These are phyloP conservation scores for Zophobas atratus DNA, from an alignment of 1,140 invertebrate species.

Conservation along the genomic window DNA sequence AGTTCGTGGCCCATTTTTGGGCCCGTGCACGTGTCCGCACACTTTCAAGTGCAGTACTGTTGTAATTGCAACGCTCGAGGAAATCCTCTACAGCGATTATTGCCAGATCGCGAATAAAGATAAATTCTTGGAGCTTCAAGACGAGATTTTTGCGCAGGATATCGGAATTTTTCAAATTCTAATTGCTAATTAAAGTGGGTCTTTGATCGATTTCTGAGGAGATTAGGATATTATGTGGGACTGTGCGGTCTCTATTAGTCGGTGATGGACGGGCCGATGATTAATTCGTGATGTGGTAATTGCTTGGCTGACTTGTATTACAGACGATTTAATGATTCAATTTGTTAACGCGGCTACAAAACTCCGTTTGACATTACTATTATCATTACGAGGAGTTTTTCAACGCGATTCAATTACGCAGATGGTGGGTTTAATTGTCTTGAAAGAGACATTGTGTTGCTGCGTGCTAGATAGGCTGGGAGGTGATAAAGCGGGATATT, in stretches of 20 bases:
- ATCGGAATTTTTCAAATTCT: conserved; percentile 24
- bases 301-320: conserved; percentile 33
- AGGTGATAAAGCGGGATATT: conserved; percentile 1
- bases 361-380: conserved; percentile 32
- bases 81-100: conserved; percentile 51
- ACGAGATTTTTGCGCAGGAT: conserved; percentile 7
- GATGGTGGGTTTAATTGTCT: conserved; percentile 19
- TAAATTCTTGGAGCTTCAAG: not conserved
- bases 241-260: conserved; percentile 19
- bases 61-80: conserved; percentile 46
- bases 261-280: conserved; percentile 33
- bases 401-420: conserved; percentile 19
- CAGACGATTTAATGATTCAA: conserved; percentile 42
- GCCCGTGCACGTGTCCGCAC: not conserved
- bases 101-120: conserved; percentile 41
- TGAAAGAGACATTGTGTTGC: conserved; percentile 24
- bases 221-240: conserved; percentile 16
- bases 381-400: conserved; percentile 22
- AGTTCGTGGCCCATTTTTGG: not conserved
- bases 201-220: not conserved
- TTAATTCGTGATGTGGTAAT: conserved; percentile 42
- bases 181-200: conserved; percentile 20
- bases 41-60: not conserved
- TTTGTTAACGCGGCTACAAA: conserved; percentile 32
- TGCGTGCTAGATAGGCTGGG: not conserved